Evolutionary conservation across 2,113 vertebrate species (phyloP), one percentile per base, ranked within the genome.

Genomic region (Caranx melampygus): DNA sequence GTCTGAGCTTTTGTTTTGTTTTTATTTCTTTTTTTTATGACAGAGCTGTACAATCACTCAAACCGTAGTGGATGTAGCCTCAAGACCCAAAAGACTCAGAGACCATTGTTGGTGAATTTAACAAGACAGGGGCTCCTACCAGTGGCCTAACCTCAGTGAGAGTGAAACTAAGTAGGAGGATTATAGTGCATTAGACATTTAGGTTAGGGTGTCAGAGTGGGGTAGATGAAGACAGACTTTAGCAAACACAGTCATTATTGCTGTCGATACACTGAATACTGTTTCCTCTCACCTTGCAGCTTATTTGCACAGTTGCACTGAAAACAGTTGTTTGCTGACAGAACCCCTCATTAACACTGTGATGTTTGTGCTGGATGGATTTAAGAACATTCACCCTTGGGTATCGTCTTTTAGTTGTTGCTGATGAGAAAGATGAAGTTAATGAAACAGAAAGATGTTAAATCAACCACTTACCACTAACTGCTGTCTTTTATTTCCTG

Each of bases 11-110:
- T 26, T 26, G 26, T 26, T 69, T 45, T 0, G 5, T 18, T 44
- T 91, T 5, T 37, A 37, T 8, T 37, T 37, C 8, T 37, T 6
- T 37, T 42, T 42, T 42, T 88, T 75, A 83, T 82, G 74, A 58
- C 74, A 18, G 14, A 47, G 44, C 58, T 76, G 63, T 88, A 76
- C 85, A 87, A 65, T 66, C 58, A 75, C 67, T 75, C 21, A 20
- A 70, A 61, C 51, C 44, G 20, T 12, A 45, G 45, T 63, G 68
- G 42, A 64, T n/a, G 42, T 54, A 51, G 40, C 21, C 35, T 18
- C 2, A 42, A 72, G 49, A 71, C 31, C 74, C 4, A 47, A 70
- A 83, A 80, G 10, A 40, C 54, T 79, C 61, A 9, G 33, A 61
- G 18, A 45, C 70, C 65, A 63, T 60, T 79, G 84, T 58, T 45